phyloP scores from a whole-genome alignment of 2,888 invertebrate genomes.

The Crocallis elinguaria region DNA sequence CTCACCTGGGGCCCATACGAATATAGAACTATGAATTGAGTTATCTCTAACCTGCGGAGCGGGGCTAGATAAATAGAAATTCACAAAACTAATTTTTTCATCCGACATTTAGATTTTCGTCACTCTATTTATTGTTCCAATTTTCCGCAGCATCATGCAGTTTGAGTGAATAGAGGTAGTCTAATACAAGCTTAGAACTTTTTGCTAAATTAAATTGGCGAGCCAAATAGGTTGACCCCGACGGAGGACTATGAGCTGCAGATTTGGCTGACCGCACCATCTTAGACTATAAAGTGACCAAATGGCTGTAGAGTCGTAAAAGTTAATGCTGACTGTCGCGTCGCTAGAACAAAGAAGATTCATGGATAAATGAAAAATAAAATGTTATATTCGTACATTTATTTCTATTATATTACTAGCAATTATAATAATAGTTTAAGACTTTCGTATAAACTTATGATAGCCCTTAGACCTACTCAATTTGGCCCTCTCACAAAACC shows the following conservation, averaged over 20 bases:
- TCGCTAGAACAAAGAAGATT: slow-evolving; percentile 11
- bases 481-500: no score
- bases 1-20: no score
- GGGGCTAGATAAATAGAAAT: no score
- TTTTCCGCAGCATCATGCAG: no score
- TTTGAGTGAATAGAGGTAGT: no score
- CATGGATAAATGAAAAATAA: slow-evolving; percentile 19
- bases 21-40: no score
- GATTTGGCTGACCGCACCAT: slow-evolving; percentile 34
- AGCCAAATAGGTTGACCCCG: slow-evolving; percentile 17
- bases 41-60: no score
- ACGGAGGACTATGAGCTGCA: slow-evolving; percentile 24
- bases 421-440: neutral
- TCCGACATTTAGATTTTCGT: no score
- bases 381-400: neutral
- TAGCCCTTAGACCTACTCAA: no score
- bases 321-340: slow-evolving; percentile 19
- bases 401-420: neutral
- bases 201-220: slow-evolving; percentile 5
- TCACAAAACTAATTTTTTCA: no score
- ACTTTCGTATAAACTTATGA: no score
- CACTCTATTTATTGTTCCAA: no score
- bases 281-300: slow-evolving; percentile 35
- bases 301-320: slow-evolving; percentile 31
- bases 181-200: neutral